Conservation (phyloP, 2,888 invertebrate species). For the Volucella inflata region DNA sequence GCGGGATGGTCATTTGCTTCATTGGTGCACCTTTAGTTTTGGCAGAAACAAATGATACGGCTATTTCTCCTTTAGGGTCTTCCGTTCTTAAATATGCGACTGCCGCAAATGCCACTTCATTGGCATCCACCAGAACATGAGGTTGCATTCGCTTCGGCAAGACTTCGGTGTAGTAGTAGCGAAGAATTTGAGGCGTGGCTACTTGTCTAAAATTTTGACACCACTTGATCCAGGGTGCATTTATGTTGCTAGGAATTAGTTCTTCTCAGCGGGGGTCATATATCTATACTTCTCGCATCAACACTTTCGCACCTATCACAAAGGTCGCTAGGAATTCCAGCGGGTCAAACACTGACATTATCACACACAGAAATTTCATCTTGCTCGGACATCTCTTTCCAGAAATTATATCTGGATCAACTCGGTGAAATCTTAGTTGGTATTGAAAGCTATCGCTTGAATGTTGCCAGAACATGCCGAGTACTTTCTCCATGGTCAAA, state of each 20-base stretch:
- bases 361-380: too few species aligned
- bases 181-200: too few species aligned
- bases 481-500: not conserved
- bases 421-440: too few species aligned
- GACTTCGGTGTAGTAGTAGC: too few species aligned
- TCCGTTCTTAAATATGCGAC: too few species aligned
- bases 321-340: constrained; percentile 5
- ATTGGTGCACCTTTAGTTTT: constrained; percentile 5
- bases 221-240: not conserved
- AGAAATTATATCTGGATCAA: too few species aligned
- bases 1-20: constrained; percentile 28
- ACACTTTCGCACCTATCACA: constrained; percentile 2
- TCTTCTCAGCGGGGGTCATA: constrained; percentile 10
- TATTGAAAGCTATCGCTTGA: not conserved
- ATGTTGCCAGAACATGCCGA: not conserved
- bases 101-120: constrained; percentile 22
- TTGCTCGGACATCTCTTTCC: too few species aligned
- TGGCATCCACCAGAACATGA: constrained; percentile 27
- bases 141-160: not conserved
- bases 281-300: constrained; percentile 25
- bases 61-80: too few species aligned
- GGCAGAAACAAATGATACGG: too few species aligned
- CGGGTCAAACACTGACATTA: constrained; percentile 36
- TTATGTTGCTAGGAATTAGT: not conserved
- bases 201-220: not conserved